Conservation (phyloP, 2,797 vertebrate genomes). For the Dallia pectoralis region DNA sequence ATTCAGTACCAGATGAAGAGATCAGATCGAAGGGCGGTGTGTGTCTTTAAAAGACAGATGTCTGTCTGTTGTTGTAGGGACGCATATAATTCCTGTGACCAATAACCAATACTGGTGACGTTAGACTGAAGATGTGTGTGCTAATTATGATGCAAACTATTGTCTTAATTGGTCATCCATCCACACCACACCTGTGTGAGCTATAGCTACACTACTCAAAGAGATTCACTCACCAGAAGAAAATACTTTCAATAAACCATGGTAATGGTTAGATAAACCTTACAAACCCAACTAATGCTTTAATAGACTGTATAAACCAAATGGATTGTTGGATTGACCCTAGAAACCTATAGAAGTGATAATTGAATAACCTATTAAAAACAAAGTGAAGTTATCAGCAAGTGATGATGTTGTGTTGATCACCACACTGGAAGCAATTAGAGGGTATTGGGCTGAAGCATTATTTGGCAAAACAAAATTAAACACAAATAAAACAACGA, state of each 20-base stretch:
- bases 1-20: not conserved
- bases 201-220: not conserved
- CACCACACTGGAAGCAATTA: slow-evolving; percentile 23
- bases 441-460: slow-evolving; percentile 40
- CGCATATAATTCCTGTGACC: slow-evolving; percentile 2
- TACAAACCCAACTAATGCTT: no score
- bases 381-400: no score
- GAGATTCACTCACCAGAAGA: no score
- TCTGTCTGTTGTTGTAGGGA: slow-evolving; percentile 1
- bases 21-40: not conserved
- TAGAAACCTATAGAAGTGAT: no score
- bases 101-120: not conserved
- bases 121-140: not conserved
- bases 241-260: no score
- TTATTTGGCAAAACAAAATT: not conserved
- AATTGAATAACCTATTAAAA: no score
- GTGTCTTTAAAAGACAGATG: not conserved
- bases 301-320: no score
- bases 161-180: slow-evolving; percentile 31
- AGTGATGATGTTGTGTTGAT: not conserved
- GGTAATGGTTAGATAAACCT: no score
- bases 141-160: slow-evolving; percentile 35
- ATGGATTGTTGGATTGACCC: no score
- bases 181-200: not conserved
- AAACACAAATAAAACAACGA: slow-evolving; percentile 1